Percentiles rank a stretch among this genome's conserved stretches.
These are phyloP conservation scores for Ceratitis capitata DNA, from an alignment of 1,140 invertebrate species.

Conservation along the genomic window DNA sequence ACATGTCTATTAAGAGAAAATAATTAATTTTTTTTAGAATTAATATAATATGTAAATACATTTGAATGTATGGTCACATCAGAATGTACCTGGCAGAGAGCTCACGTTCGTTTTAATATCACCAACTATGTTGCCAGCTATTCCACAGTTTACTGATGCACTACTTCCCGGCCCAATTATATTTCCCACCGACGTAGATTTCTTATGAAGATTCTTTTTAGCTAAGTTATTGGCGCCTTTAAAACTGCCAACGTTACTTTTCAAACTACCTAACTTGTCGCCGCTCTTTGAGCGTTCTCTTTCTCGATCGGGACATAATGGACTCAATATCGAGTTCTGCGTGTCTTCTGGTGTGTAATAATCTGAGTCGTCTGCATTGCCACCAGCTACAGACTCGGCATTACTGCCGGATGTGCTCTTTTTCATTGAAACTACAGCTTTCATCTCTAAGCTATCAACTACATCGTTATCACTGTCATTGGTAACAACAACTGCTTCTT, in stretches of 20 bases:
- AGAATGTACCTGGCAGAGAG: constrained; percentile 57
- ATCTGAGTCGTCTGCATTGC: constrained; percentile 73
- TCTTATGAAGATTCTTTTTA: constrained; percentile 59
- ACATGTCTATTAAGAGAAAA: constrained; percentile 51
- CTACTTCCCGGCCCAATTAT: constrained; percentile 52
- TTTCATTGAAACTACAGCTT: constrained; percentile 39
- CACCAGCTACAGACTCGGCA: neutral
- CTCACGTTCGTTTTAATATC: constrained; percentile 51
- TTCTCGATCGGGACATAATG: constrained; percentile 62
- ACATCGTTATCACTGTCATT: constrained; percentile 35
- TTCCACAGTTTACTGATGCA: constrained; percentile 47
- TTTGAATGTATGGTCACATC: neutral
- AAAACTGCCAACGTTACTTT: constrained; percentile 46
- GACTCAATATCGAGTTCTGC: constrained; percentile 71
- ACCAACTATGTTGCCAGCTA: constrained; percentile 43
- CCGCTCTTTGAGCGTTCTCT: constrained; percentile 51
- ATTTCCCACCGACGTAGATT: constrained; percentile 62
- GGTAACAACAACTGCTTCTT: constrained; percentile 63
- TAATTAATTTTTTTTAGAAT: neutral
- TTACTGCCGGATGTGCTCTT: neutral
- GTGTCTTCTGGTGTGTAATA: constrained; percentile 79
- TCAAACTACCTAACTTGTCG: constrained; percentile 45
- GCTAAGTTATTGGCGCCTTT: constrained; percentile 47
- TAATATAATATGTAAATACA: neutral
- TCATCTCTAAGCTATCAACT: neutral